Evolutionary conservation across 2,888 invertebrate genomes (phyloP).

Genomic region (Diarsia rubi): DNA sequence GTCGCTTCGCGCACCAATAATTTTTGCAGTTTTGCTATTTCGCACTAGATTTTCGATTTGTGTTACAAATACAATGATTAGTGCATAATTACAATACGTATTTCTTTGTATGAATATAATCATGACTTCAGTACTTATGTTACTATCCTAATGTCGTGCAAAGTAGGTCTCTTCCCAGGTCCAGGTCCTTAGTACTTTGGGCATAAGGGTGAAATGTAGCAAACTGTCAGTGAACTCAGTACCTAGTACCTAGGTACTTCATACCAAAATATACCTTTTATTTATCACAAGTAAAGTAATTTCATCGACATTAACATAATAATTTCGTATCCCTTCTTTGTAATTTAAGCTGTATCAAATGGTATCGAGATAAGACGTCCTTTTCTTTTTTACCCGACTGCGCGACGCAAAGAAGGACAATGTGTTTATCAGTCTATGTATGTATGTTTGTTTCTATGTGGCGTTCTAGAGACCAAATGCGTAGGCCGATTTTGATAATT

Average conservation of each 20-base stretch:
- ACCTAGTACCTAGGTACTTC: too few relatives aligned
- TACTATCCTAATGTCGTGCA: neutral
- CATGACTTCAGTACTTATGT: neutral
- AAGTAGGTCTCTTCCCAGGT: neutral
- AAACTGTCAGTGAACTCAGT: too few relatives aligned
- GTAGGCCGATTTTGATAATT: too few relatives aligned
- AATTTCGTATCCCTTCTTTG: neutral
- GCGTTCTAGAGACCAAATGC: too few relatives aligned
- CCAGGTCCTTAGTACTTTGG: too few relatives aligned
- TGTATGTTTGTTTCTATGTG: too few relatives aligned
- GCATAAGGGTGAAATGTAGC: too few relatives aligned
- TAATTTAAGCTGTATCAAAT: neutral
- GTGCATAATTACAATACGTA: neutral
- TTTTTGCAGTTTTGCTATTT: conserved; percentile 19
- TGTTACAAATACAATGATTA: neutral
- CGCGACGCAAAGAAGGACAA: too few relatives aligned
- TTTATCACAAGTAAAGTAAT: neutral
- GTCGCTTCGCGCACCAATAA: conserved; percentile 30
- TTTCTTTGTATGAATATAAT: neutral
- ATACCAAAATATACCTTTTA: too few relatives aligned
- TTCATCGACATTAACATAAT: neutral
- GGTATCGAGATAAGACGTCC: neutral
- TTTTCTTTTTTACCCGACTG: too few relatives aligned
- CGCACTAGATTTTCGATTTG: conserved; percentile 9
- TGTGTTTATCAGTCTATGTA: too few relatives aligned